Percentiles rank a stretch among this genome's conserved stretches.
phyloP scores from a whole-genome alignment of 2,888 invertebrate genomes.

The Maniola hyperantus region DNA sequence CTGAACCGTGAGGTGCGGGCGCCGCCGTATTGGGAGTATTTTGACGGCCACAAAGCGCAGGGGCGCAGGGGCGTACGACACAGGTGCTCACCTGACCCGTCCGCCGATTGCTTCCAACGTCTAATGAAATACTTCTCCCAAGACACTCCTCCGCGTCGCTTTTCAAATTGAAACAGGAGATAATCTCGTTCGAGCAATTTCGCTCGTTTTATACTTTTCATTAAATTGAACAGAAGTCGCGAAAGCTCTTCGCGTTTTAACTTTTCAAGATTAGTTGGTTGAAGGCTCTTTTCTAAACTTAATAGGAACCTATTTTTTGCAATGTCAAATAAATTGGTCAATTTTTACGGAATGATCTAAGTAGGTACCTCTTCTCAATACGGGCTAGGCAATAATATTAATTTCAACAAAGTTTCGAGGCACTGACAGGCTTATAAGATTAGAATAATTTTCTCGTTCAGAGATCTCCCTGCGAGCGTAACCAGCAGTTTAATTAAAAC shows the following conservation, averaged over 20 bases:
- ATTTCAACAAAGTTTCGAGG: conserved; percentile 69
- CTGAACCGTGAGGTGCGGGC: conserved; percentile 11
- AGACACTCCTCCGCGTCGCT: conserved; percentile 58
- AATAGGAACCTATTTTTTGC: conserved; percentile 11
- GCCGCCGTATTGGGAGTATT: conserved; percentile 31
- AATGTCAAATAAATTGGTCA: background rate
- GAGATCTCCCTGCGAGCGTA: conserved; percentile 73
- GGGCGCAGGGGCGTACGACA: conserved; percentile 39
- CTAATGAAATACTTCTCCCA: conserved; percentile 75
- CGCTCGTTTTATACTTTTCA: conserved; percentile 69
- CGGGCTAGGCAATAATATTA: conserved; percentile 28
- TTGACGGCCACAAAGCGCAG: conserved; percentile 31
- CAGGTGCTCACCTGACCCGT: conserved; percentile 55
- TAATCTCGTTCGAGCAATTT: conserved; percentile 69
- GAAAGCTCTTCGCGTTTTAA: conserved; percentile 52
- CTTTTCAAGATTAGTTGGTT: conserved; percentile 58
- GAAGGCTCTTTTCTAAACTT: conserved; percentile 23
- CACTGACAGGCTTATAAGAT: conserved; percentile 79
- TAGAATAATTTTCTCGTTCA: conserved; percentile 81
- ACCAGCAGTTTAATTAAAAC: conserved; percentile 83
- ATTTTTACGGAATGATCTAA: background rate
- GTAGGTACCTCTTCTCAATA: background rate
- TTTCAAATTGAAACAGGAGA: conserved; percentile 75
- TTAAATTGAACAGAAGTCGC: conserved; percentile 67
- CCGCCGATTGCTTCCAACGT: conserved; percentile 51